Evolutionary conservation across 2,888 invertebrate species (phyloP), one percentile per base, ranked within the genome.

Genomic region (Bombylius major): DNA sequence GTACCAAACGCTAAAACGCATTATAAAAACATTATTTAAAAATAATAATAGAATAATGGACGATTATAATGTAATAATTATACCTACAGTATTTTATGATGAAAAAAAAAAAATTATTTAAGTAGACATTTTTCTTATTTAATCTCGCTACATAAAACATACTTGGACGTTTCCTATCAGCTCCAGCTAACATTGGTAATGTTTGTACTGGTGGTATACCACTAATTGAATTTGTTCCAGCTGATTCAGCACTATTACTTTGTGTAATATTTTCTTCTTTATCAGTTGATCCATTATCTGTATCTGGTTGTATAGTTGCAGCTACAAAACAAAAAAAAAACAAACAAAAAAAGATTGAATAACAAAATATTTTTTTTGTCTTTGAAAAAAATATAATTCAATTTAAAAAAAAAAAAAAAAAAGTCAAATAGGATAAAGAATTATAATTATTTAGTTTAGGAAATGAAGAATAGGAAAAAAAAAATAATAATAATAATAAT

Each of bases 161-260:
- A 59, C 59, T 59, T 55, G 59, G 54, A 50, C 53, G 54, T 47
- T 59, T 59, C 50, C 56, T 49, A 39, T 54, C 56, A 23, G 56
- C 50, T 7, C 55, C 56, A 14, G 56, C 56, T 44, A 58, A 46
- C 56, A 58, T 58, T 23, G 58, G 58, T 33, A 56, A 48, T 14
- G 54, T 51, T n/a, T 58, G 56, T n/a, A 56, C 54, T 39, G 51
- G 54, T 46, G 47, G 47, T n/a, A 50, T 47, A 13, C 52, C 45
- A 32, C 51, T 54, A 48, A 55, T 51, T 32, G 54, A 51, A 48
- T 58, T 53, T 23, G 45, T 56, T 51, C 51, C 56, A 34, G 13
- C n/a, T 8, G 47, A 14, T 12, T 34, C 53, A 11, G 8, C 9
- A 31, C 8, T 23, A 31, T 7, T 11, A 42, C 4, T 42, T 11